Percentiles rank a stretch among this genome's conserved stretches.
Conservation (phyloP, 2,888 invertebrate species). For the Salpingus planirostris region DNA sequence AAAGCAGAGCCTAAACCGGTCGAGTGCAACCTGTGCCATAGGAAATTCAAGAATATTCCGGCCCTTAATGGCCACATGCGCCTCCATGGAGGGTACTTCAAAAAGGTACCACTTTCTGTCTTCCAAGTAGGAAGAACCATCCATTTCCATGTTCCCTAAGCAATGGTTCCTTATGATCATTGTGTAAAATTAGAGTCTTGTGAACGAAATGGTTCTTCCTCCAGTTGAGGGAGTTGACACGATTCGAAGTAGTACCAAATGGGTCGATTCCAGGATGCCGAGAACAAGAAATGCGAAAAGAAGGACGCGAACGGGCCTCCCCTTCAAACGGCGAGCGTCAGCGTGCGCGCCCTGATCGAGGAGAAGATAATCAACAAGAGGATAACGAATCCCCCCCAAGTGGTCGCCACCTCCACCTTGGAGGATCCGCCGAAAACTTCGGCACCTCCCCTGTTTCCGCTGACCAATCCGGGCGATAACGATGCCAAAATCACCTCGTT, state of each 20-base stretch:
- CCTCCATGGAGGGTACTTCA: conserved; percentile 93
- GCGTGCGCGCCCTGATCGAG: conserved; percentile 82
- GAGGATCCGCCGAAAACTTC: conserved; percentile 33
- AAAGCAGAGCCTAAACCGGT: conserved; percentile 73
- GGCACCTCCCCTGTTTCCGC: conserved; percentile 39
- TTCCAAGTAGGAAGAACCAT: background rate
- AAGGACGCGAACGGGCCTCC: conserved; percentile 77
- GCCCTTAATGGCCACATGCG: conserved; percentile 98
- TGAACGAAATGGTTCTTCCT: too few species aligned
- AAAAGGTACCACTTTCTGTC: conserved; percentile 55
- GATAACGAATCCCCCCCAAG: conserved; percentile 43
- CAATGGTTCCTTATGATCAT: too few species aligned
- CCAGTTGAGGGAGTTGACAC: too few species aligned
- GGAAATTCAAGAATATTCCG: conserved; percentile 95
- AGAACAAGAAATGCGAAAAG: conserved; percentile 77
- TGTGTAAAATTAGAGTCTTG: too few species aligned
- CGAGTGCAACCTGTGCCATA: conserved; percentile 89
- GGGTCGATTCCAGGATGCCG: conserved; percentile 67
- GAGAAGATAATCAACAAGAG: conserved; percentile 89
- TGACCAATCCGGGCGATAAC: conserved; percentile 33
- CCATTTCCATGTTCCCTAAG: background rate
- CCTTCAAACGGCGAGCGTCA: conserved; percentile 85
- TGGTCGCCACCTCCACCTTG: conserved; percentile 20
- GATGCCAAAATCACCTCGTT: conserved; percentile 44
- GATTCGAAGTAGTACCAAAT: too few species aligned